Evolutionary conservation across 2,888 invertebrate genomes (phyloP).

Genomic region (Parthenolecanium corni): DNA sequence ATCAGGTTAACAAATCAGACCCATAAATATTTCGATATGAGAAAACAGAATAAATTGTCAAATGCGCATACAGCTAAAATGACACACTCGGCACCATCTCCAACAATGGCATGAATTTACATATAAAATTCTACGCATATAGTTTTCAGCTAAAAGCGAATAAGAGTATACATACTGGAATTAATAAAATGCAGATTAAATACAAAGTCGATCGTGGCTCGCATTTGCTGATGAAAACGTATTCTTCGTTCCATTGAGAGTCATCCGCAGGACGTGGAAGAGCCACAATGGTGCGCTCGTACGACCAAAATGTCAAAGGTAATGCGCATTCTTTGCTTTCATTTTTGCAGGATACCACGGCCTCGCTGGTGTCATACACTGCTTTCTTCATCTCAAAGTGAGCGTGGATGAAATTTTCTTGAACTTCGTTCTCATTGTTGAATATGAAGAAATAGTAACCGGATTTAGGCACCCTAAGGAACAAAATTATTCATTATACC

Average conservation of each 20-base stretch:
- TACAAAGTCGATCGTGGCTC: conserved; percentile 61
- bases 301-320: conserved; percentile 55
- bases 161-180: conserved; percentile 57
- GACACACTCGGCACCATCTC: too few relatives aligned
- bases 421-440: conserved; percentile 66
- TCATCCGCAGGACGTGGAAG: conserved; percentile 49
- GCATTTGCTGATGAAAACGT: conserved; percentile 59
- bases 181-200: conserved; percentile 53
- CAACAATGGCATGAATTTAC: too few relatives aligned
- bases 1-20: too few relatives aligned
- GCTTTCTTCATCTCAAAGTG: conserved; percentile 58
- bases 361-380: conserved; percentile 53
- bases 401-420: conserved; percentile 56
- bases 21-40: too few relatives aligned
- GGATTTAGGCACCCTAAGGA: conserved; percentile 23
- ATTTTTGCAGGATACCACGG: conserved; percentile 52
- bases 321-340: conserved; percentile 51
- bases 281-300: conserved; percentile 54
- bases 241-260: conserved; percentile 57
- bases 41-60: too few relatives aligned
- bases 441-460: conserved; percentile 76
- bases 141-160: conserved; percentile 46
- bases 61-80: too few relatives aligned
- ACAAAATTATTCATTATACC: too few relatives aligned
- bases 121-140: too few relatives aligned